These are phyloP conservation scores for Caprella mutica DNA, from an alignment of 2,888 invertebrate genomes.

Conservation along the genomic window DNA sequence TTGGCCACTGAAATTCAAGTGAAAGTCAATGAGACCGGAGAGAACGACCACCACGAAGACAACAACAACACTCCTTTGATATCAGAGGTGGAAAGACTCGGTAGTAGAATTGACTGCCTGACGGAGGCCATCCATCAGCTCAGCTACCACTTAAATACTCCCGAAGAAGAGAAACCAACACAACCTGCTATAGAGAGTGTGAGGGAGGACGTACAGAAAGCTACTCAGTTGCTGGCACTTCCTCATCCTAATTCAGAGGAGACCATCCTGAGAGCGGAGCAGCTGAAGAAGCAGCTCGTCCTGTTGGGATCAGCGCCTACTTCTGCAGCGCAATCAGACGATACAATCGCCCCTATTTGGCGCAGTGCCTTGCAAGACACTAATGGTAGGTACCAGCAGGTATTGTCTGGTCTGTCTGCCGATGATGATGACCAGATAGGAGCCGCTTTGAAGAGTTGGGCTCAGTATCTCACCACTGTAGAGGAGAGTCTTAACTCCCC, in stretches of 20 bases:
- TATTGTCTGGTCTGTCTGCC: conserved; percentile 29
- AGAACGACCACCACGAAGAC: conserved; percentile 20
- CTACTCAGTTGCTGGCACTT: conserved; percentile 18
- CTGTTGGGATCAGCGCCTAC: conserved; percentile 18
- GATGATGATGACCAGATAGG: conserved; percentile 28
- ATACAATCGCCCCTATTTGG: conserved; percentile 25
- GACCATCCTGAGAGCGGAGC: conserved; percentile 18
- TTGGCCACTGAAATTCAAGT: conserved; percentile 25
- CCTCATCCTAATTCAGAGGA: conserved; percentile 21
- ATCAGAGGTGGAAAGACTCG: conserved; percentile 28
- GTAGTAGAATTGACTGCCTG: conserved; percentile 29
- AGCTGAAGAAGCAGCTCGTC: conserved; percentile 26
- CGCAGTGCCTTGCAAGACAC: conserved; percentile 26
- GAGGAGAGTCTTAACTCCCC: conserved; percentile 25
- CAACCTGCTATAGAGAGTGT: conserved; percentile 13
- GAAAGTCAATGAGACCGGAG: too few relatives aligned
- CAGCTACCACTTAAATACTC: conserved; percentile 19
- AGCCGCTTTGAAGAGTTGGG: conserved; percentile 30
- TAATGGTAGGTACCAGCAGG: conserved; percentile 28
- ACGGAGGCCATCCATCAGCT: conserved; percentile 32
- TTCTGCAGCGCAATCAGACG: conserved; percentile 3
- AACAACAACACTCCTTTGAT: conserved; percentile 25
- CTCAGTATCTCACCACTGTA: conserved; percentile 29
- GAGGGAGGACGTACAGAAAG: conserved; percentile 19
- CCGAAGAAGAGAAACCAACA: conserved; percentile 13